Evolutionary conservation across 1,140 invertebrate species (phyloP), one percentile per base, ranked within the genome.

Genomic region (Triops longicaudatus): DNA sequence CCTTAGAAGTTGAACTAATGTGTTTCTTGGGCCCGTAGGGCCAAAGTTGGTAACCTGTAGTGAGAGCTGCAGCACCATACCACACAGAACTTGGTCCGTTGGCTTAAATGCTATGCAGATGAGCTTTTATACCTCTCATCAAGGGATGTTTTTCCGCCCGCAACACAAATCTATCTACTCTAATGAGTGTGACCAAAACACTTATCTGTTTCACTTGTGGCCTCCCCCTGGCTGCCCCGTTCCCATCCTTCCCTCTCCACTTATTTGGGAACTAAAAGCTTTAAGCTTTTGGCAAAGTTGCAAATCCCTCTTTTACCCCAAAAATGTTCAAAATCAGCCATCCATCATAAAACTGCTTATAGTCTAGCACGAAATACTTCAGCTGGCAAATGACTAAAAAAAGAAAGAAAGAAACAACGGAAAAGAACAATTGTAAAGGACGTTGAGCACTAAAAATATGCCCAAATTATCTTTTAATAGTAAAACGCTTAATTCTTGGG

Each of bases 101-200:
- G 14, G 17, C 50, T 6, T 63, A 63, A 63, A 63, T 63, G 50
- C 50, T 63, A 63, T 63, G 50, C 50, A 63, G 50, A 63, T 63
- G 50, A 63, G 22, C 50, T 63, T 63, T 63, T 63, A 63, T 63
- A n/a, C 50, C 50, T 63, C 50, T 63, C 50, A 63, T 63, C 50
- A 63, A 22, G 17, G 50, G 50, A 63, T 63, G 50, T 63, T 63
- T 63, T 63, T 63, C 50, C 50, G 50, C 50, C 50, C 50, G 50
- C 50, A 63, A 63, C 50, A 63, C 50, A 63, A 63, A 63, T 63
- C 50, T 63, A 14, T 63, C 50, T 17, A 63, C 50, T 14, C 50
- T 63, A 63, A 63, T 63, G 50, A 63, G 50, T 63, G 50, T 63
- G 50, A 63, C 50, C 50, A 63, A 63, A 63, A 63, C 50, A 63